These are phyloP conservation scores for Rana temporaria DNA, from an alignment of 2,113 vertebrate genomes.

Conservation along the genomic window DNA sequence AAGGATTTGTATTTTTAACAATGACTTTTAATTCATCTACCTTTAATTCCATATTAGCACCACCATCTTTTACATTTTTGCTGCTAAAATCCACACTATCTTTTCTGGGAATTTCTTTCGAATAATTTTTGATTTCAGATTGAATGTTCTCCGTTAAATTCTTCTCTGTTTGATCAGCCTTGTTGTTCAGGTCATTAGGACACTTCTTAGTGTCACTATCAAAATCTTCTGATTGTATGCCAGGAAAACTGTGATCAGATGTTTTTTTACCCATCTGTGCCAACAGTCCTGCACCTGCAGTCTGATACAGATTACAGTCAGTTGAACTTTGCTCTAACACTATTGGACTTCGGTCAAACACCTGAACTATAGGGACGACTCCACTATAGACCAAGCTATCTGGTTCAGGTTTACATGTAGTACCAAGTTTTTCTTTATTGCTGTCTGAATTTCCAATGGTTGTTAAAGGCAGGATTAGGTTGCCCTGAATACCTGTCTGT, in stretches of 20 bases:
- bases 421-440: constrained; percentile 18
- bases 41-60: not conserved
- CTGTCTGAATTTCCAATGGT: constrained; percentile 37
- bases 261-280: constrained; percentile 10
- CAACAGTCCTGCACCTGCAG: not conserved
- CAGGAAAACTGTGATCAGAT: not conserved
- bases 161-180: not conserved
- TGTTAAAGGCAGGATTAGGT: constrained; percentile 19
- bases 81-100: not conserved
- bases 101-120: not conserved
- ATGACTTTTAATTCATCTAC: not conserved
- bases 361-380: not conserved
- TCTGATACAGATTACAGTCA: constrained; percentile 6
- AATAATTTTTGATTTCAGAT: not conserved
- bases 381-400: not conserved
- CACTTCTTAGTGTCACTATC: not conserved
- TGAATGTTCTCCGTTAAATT: not conserved
- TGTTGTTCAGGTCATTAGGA: not conserved
- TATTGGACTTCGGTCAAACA: not conserved
- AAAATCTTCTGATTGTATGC: not conserved
- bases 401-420: not conserved
- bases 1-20: not conserved
- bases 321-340: constrained; percentile 17
- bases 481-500: constrained; percentile 14
- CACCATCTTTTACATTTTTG: not conserved